These are phyloP conservation scores for Danaus chrysippus DNA, from an alignment of 2,888 invertebrate genomes.

Conservation along the genomic window DNA sequence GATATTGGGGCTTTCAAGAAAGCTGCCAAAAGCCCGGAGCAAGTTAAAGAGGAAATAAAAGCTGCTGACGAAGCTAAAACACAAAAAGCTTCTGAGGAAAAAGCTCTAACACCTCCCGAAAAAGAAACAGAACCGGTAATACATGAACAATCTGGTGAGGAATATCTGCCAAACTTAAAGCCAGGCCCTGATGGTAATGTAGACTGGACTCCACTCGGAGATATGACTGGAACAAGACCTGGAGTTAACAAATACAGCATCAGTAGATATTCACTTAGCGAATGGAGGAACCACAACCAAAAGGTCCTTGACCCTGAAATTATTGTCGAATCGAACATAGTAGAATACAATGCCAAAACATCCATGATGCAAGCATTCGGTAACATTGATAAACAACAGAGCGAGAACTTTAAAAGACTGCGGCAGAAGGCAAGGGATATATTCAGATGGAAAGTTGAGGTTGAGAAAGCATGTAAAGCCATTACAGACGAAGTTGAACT, in stretches of 20 bases:
- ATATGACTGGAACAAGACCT: conserved; percentile 86
- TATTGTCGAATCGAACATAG: conserved; percentile 76
- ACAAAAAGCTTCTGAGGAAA: conserved; percentile 32
- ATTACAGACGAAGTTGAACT: conserved; percentile 84
- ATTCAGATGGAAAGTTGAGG: conserved; percentile 86
- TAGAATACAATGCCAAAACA: conserved; percentile 81
- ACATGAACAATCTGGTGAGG: conserved; percentile 39
- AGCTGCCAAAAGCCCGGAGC: conserved; percentile 46
- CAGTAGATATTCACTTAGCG: conserved; percentile 84
- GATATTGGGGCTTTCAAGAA: conserved; percentile 63
- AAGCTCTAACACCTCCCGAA: conserved; percentile 19
- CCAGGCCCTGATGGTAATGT: conserved; percentile 87
- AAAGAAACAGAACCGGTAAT: conserved; percentile 30
- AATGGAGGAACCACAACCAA: conserved; percentile 84
- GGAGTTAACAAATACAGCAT: conserved; percentile 87
- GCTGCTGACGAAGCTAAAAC: conserved; percentile 30
- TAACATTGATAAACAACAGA: conserved; percentile 83
- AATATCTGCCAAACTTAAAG: conserved; percentile 53
- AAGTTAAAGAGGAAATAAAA: conserved; percentile 37
- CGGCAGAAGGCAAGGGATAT: conserved; percentile 83
- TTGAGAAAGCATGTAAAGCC: conserved; percentile 83
- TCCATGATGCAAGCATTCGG: conserved; percentile 82
- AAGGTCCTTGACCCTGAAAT: conserved; percentile 70
- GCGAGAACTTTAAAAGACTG: conserved; percentile 82
- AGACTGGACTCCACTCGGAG: conserved; percentile 85